These are phyloP conservation scores for Paelopatides confundens DNA, from an alignment of 53 echinoderm and acorn worm species.

Conservation along the genomic window DNA sequence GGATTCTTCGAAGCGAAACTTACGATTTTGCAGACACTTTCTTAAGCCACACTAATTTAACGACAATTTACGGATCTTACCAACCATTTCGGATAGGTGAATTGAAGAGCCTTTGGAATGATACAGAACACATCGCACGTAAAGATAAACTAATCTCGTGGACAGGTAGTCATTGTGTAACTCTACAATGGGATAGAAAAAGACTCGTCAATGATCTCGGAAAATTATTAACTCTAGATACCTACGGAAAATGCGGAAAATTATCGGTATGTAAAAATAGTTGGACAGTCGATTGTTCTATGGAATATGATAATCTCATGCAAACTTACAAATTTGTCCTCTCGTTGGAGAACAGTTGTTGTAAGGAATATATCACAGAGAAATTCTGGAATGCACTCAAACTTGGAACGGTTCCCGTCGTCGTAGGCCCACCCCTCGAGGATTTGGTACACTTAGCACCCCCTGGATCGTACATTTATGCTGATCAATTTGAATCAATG, in stretches of 20 bases:
- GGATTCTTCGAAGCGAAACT: not conserved
- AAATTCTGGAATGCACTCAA: not conserved
- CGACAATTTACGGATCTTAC: not conserved
- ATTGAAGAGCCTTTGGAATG: not conserved
- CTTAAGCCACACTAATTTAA: not conserved
- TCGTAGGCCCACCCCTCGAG: conserved; percentile 10
- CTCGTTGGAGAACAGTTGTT: not conserved
- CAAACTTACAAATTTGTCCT: not conserved
- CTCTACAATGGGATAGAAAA: conserved; percentile 20
- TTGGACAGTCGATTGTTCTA: not conserved
- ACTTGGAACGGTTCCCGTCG: not conserved
- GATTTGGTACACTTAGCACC: conserved; percentile 8
- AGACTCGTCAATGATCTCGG: not conserved
- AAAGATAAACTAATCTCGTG: conserved; percentile 6
- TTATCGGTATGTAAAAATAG: not conserved
- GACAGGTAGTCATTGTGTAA: conserved; percentile 35
- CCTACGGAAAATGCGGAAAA: conserved; percentile 31
- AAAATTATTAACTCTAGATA: not conserved
- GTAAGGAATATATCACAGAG: not conserved
- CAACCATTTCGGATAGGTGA: conserved; percentile 23
- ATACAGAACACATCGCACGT: not conserved
- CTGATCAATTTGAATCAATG: conserved; percentile 12
- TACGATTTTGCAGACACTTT: conserved; percentile 9
- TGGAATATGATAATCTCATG: conserved; percentile 14
- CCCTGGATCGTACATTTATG: conserved; percentile 20